Conservation (phyloP, 2,113 vertebrate species). For the Labrus mixtus region DNA sequence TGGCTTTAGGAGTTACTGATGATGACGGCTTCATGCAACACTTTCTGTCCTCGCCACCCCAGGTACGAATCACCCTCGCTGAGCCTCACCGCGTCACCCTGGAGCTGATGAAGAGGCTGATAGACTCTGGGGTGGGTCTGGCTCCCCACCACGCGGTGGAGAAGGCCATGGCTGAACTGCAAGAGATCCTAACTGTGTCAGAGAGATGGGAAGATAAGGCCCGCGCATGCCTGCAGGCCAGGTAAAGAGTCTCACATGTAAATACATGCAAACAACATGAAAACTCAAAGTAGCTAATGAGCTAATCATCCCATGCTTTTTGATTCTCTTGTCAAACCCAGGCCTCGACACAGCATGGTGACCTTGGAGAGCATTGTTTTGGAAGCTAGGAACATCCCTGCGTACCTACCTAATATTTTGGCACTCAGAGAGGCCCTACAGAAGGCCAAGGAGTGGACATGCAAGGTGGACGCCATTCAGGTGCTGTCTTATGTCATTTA, state of each 20-base stretch:
- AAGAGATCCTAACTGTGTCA: slow-evolving; percentile 96
- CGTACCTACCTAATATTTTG: slow-evolving; percentile 95
- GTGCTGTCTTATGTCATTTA: slow-evolving; percentile 70
- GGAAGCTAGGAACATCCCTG: slow-evolving; percentile 97
- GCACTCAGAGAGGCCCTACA: slow-evolving; percentile 94
- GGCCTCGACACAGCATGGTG: slow-evolving; percentile 93
- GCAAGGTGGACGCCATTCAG: slow-evolving; percentile 96
- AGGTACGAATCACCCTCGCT: slow-evolving; percentile 90
- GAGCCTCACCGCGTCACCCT: slow-evolving; percentile 95
- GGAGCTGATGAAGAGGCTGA: slow-evolving; percentile 97
- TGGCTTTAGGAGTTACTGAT: neutral
- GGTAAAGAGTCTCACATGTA: slow-evolving; percentile 74
- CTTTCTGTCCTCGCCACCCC: neutral
- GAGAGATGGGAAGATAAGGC: slow-evolving; percentile 99
- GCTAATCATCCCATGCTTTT: neutral
- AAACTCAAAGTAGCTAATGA: neutral
- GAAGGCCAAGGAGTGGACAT: slow-evolving; percentile 95
- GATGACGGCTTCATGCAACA: neutral
- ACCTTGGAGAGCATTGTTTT: slow-evolving; percentile 94
- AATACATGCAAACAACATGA: neutral
- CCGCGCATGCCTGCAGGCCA: slow-evolving; percentile 93
- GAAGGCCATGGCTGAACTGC: slow-evolving; percentile 97
- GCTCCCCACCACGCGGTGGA: slow-evolving; percentile 97
- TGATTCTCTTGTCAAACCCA: slow-evolving; percentile 59
- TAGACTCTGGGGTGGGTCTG: slow-evolving; percentile 96